Base-by-base conservation (phyloP, 2,888 invertebrate species). In the Chymomyza procnemis region DNA sequence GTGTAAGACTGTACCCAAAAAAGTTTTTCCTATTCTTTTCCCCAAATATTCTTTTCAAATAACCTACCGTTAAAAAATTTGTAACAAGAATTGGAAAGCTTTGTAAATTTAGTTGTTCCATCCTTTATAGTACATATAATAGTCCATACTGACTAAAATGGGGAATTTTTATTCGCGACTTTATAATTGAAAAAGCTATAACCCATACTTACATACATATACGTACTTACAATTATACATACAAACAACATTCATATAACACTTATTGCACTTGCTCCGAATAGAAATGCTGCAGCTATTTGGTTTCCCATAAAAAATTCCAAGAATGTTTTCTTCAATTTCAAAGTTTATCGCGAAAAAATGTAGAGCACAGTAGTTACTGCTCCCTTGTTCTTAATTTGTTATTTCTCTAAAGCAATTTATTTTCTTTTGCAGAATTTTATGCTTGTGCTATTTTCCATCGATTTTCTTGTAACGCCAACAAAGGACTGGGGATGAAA, bases 401-500 rank as follows among this genome's bases (percentile, higher is more conserved):
- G 34, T 12, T 41, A 64, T 64, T 74, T 73, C 54, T 19, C 9
- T 46, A 71, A 26, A 5, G 6, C 60, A 59, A 46, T 63, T 71
- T 60, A n/a, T 60, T 63, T 56, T 65, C 46, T 8, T 71, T 88
- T 88, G 21, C 83, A 89, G 88, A 88, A 84, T 78, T 50, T 70
- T 72, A 78, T 76, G 74, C 74, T 77, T 76, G 69, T 80, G 81
- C 85, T 76, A 83, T 76, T 88, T 84, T 82, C 75, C 78, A 89
- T 80, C 88, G 82, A 88, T 87, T 80, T 83, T 83, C 75, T 83
- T 79, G 75, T 76, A 75, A 79, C 81, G 73, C 73, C 78, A 76
- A 80, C 76, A 87, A 89, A 80, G 87, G 88, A 89, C 87, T 90
- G 90, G 90, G 90, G 89, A 90, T 90, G 90, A 90, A 87, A 90